phyloP scores from a whole-genome alignment of 2,797 vertebrate species.

The Ptychadena robeensis region DNA sequence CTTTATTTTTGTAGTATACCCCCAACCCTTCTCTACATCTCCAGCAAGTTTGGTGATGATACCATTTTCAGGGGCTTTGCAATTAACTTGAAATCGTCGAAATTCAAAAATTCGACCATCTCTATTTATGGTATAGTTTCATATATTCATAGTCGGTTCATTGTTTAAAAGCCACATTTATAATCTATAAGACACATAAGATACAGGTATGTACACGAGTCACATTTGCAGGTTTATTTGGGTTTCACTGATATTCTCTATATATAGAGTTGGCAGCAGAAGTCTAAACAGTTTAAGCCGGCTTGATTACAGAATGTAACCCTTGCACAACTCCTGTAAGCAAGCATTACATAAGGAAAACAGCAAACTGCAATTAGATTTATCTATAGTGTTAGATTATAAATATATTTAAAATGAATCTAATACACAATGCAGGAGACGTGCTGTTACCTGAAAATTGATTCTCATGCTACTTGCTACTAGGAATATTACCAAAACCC shows the following conservation, averaged over 20 bases:
- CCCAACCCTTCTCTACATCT: too few species aligned
- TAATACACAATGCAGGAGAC: neutral
- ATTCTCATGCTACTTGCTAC: neutral
- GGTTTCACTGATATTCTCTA: neutral
- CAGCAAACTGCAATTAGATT: neutral
- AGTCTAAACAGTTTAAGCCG: neutral
- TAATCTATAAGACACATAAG: too few species aligned
- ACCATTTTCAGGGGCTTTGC: too few species aligned
- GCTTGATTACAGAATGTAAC: neutral
- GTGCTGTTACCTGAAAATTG: neutral
- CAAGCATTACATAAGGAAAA: neutral
- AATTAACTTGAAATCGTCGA: too few species aligned
- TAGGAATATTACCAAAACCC: neutral
- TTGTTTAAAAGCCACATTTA: too few species aligned
- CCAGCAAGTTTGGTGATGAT: too few species aligned
- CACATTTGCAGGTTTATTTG: neutral
- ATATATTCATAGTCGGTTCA: too few species aligned
- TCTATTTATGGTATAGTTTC: too few species aligned
- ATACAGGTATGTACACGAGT: neutral
- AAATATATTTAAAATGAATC: neutral
- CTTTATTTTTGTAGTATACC: too few species aligned
- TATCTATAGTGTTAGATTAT: neutral
- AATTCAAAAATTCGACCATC: too few species aligned
- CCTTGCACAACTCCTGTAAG: neutral
- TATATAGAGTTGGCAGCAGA: neutral